A percentile compares a stretch with the other conserved stretches of the same genome.
Conservation (phyloP, 2,888 invertebrate species). For the Rosalia funebris region DNA sequence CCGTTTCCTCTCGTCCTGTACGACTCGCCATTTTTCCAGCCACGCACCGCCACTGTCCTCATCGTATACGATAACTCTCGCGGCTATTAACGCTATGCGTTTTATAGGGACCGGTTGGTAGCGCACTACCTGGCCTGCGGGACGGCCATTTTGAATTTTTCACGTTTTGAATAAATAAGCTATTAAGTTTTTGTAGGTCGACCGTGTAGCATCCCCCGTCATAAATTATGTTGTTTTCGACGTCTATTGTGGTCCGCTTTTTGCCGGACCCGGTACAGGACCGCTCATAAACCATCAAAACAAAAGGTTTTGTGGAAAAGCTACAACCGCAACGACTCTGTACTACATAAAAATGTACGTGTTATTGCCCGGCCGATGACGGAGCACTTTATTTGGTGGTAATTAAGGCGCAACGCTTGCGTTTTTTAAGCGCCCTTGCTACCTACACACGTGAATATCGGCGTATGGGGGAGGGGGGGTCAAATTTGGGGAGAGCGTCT, state of each 20-base stretch:
- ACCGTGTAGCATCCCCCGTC: slow-evolving; percentile 59
- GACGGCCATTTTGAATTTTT: slow-evolving; percentile 66
- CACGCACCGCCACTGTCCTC: too few species aligned
- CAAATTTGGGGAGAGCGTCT: too few species aligned
- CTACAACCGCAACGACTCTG: slow-evolving; percentile 42
- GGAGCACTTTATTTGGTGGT: slow-evolving; percentile 12
- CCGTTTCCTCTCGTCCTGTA: too few species aligned
- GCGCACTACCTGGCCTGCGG: slow-evolving; percentile 33
- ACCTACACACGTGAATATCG: too few species aligned
- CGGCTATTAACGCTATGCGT: slow-evolving; percentile 36
- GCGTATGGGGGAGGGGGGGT: too few species aligned
- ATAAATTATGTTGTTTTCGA: slow-evolving; percentile 65
- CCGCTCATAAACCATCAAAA: slow-evolving; percentile 42
- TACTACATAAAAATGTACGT: slow-evolving; percentile 44
- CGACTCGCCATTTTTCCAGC: too few species aligned
- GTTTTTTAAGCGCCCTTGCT: too few species aligned
- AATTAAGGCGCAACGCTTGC: slow-evolving; percentile 1
- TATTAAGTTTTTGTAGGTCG: slow-evolving; percentile 66
- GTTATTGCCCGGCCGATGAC: slow-evolving; percentile 28
- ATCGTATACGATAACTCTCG: not conserved
- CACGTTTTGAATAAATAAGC: slow-evolving; percentile 66
- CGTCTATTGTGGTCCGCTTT: slow-evolving; percentile 46
- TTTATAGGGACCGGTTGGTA: slow-evolving; percentile 34
- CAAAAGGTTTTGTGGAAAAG: slow-evolving; percentile 46
- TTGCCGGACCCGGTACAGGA: slow-evolving; percentile 38